Base-by-base conservation (phyloP, 2,797 vertebrate genomes). In the Parotocinclus haroldoi region DNA sequence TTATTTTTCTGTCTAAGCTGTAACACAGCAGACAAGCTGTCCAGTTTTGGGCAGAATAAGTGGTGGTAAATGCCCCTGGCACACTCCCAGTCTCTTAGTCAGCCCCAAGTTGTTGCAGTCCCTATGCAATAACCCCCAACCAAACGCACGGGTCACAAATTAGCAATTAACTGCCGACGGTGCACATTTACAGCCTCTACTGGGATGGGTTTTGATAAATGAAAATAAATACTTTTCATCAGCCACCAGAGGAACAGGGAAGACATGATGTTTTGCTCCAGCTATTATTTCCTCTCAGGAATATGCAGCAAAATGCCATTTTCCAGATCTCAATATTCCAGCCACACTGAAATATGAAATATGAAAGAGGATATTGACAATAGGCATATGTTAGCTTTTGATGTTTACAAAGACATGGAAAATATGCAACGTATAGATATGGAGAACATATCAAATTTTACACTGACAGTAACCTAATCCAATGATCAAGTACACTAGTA, bases 141-240 rank as follows among this genome's bases (percentile, higher is more conserved):
- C 74, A 70, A 80, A 74, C 70, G 74, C 73, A 72, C 67, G 44
- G 64, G 71, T 72, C 62, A 77, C 76, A 75, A 66, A 73, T 71
- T 60, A 72, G 75, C 66, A 73, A 66, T 71, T 58, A 83, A 83
- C 81, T 86, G 86, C 87, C 85, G 76, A 89, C 78, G 55, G 71
- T 77, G 87, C 86, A 82, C 81, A 88, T 86, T 76, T 80, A 66
- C 45, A 76, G 79, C 87, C 87, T 85, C 84, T 65, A 66, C 81
- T 79, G 85, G 83, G 80, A 83, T 81, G 81, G 68, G 77, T 84
- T 89, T 87, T 89, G 86, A 89, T 89, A 88, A 89, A 87, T 86
- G 87, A 85, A 88, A 89, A 87, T 86, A 87, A 87, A 87, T 84
- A 85, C 74, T 88, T 85, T 85, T 87, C 80, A 85, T 88, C 77